Conservation (phyloP, 2,888 invertebrate genomes). For the Galerucella pusilla region DNA sequence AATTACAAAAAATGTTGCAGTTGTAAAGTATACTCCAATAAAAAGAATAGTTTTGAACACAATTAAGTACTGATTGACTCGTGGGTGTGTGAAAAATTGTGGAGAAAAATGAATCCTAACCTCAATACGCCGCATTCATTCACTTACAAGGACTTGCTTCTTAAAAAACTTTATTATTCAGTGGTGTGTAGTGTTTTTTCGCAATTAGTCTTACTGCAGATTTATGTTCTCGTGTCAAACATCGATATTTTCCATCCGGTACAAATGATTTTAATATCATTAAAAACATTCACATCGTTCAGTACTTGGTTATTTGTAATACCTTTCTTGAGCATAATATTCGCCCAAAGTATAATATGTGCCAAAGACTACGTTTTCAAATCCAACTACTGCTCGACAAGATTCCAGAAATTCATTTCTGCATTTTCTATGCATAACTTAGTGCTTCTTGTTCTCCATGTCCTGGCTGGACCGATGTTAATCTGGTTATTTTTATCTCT, state of each 20-base stretch:
- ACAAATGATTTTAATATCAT: conserved; percentile 72
- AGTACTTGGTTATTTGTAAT: conserved; percentile 76
- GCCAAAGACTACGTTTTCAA: conserved; percentile 76
- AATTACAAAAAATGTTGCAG: not conserved
- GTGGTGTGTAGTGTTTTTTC: conserved; percentile 60
- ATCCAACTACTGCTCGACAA: conserved; percentile 72
- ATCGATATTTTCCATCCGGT: conserved; percentile 73
- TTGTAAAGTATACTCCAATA: not conserved
- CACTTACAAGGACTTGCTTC: conserved; percentile 71
- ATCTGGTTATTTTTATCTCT: conserved; percentile 77
- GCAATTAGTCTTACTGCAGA: conserved; percentile 58
- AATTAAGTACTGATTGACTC: not conserved
- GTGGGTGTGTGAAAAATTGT: not conserved
- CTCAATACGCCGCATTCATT: conserved; percentile 52
- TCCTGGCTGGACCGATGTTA: conserved; percentile 74
- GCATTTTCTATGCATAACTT: conserved; percentile 73
- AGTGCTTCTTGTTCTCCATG: conserved; percentile 69
- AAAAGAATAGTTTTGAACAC: not conserved
- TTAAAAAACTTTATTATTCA: conserved; percentile 69
- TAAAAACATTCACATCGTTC: conserved; percentile 70
- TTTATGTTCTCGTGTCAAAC: conserved; percentile 69
- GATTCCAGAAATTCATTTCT: conserved; percentile 74
- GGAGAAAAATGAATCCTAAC: conserved; percentile 48
- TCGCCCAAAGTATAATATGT: conserved; percentile 78
- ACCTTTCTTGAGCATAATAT: conserved; percentile 72